Percentiles rank a stretch among this genome's conserved stretches.
Evolutionary conservation across 2,113 vertebrate genomes (phyloP).

Genomic region (Coregonus clupeaformis): DNA sequence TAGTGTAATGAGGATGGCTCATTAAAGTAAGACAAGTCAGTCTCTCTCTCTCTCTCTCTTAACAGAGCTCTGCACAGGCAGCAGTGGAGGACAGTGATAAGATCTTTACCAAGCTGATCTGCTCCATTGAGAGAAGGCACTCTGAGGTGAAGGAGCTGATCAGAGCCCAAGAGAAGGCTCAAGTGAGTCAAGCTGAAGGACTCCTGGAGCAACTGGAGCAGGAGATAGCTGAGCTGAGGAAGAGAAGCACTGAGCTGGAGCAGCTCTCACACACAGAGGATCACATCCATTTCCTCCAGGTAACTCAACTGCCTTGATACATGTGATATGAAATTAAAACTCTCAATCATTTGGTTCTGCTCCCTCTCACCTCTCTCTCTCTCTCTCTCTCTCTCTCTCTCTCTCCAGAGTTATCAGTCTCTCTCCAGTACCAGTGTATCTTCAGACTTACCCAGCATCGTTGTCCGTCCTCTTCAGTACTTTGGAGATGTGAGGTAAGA

Average conservation of each 20-base stretch:
- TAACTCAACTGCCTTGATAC: background rate
- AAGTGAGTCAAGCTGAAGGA: slow-evolving; percentile 5
- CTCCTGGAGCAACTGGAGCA: background rate
- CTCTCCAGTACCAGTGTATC: too few relatives aligned
- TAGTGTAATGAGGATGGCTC: too few relatives aligned
- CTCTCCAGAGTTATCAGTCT: too few relatives aligned
- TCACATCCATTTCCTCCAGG: background rate
- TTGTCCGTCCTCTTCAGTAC: too few relatives aligned
- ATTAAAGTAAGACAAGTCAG: too few relatives aligned
- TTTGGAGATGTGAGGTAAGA: too few relatives aligned
- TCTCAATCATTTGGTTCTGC: too few relatives aligned
- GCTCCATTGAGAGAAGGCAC: slow-evolving; percentile 17
- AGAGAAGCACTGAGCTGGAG: background rate
- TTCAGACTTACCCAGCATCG: too few relatives aligned
- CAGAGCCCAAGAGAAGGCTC: slow-evolving; percentile 19
- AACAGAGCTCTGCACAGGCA: slow-evolving; percentile 18
- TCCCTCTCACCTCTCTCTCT: too few relatives aligned
- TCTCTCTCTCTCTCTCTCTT: too few relatives aligned
- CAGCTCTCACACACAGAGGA: background rate
- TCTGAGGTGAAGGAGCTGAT: slow-evolving; percentile 29
- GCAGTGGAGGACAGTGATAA: slow-evolving; percentile 21
- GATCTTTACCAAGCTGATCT: slow-evolving; percentile 25
- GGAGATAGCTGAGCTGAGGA: background rate
- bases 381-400: too few relatives aligned
- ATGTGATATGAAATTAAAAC: too few relatives aligned